Base-by-base conservation (phyloP, 2,888 invertebrate species). In the Agrypnus murinus region DNA sequence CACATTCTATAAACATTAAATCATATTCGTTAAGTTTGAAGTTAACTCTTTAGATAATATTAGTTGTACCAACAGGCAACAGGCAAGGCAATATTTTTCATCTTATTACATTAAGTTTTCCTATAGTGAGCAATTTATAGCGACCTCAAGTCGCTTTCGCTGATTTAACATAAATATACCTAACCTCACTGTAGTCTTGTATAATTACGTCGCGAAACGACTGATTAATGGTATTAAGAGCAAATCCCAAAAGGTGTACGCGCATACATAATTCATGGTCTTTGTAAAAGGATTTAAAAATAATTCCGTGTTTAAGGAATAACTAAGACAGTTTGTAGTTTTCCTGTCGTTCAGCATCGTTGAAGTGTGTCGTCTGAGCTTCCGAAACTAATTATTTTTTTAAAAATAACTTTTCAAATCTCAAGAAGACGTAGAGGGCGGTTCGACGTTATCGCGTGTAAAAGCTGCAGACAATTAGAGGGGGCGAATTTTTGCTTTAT, bases 341-440 rank as follows among this genome's bases (percentile, higher is more conserved):
- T 63, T 57, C 64, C 60, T 45, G 58, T 65, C 65, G 66, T 62
- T 57, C 63, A 38, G 62, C 63, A 63, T 55, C 62, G 62, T 32
- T 55, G 71, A 58, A 63, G 67, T 63, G 71, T 46, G 55, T 46
- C 63, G 70, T 65, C 69, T 60, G 60, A 66, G 71, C 73, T 73
- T 76, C 74, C 74, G 73, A 73, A 73, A 73, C 73, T 74, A 75
- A 74, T 75, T 75, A 74, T 69, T 69, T 74, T 75, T 75, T 76
- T 67, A 68, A 72, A 69, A 72, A 72, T 65, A 68, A 71, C 71
- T 71, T 48, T 15, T 25, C 25, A 25, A 25, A 5, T 25, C 25
- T n/a, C n/a, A n/a, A n/a, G n/a, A n/a, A n/a, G n/a, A 45, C 58
- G 38, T 40, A 43, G 38, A 45, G 67, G 67, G 53, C 67, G 60